These are phyloP conservation scores for Patella ulyssiponensis DNA, from an alignment of 2,888 invertebrate genomes.

Conservation along the genomic window DNA sequence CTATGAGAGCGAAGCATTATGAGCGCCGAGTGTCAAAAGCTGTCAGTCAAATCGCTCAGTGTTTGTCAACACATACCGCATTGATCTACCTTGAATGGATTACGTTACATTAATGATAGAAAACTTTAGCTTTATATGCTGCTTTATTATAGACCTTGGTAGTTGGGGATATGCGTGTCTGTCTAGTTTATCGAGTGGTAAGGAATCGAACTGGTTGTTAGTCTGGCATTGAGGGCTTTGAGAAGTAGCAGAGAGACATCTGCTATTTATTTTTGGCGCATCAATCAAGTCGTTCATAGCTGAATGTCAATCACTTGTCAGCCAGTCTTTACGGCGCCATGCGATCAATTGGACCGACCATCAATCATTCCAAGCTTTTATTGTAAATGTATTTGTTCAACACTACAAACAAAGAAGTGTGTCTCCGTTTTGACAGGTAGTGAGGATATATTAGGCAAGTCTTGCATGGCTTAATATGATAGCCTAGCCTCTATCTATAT, in stretches of 20 bases:
- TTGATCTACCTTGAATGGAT: too few species aligned
- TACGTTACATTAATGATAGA: too few species aligned
- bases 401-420: conserved; percentile 66
- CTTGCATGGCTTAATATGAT: conserved; percentile 24
- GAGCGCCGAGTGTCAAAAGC: conserved; percentile 18
- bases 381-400: conserved; percentile 69
- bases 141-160: too few species aligned
- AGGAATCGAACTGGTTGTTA: background rate
- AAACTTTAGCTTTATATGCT: too few species aligned
- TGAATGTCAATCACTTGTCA: conserved; percentile 70
- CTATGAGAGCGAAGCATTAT: conserved; percentile 18
- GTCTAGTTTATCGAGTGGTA: too few species aligned
- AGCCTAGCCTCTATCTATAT: background rate
- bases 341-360: conserved; percentile 67
- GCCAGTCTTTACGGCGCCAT: conserved; percentile 64
- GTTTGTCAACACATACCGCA: background rate
- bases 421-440: conserved; percentile 56
- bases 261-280: conserved; percentile 65
- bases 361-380: conserved; percentile 66
- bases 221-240: conserved; percentile 3
- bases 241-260: conserved; percentile 48
- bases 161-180: too few species aligned
- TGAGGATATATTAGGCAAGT: conserved; percentile 48
- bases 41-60: conserved; percentile 18
- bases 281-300: conserved; percentile 69